phyloP scores from a whole-genome alignment of 2,797 vertebrate genomes.

The Glyptemys insculpta region DNA sequence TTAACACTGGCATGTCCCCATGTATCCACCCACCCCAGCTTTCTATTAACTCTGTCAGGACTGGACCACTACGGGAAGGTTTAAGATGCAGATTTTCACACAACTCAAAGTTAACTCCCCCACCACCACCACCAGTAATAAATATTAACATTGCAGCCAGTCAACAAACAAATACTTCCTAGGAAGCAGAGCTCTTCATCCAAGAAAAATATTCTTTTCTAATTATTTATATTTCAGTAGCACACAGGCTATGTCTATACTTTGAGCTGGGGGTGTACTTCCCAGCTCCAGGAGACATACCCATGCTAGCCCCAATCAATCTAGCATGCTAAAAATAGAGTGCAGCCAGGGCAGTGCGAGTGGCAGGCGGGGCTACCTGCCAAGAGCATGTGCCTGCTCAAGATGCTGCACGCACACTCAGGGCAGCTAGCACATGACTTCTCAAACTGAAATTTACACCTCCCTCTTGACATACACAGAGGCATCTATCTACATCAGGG shows the following conservation, averaged over 20 bases:
- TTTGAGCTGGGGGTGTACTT: background rate
- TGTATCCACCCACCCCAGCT: slow-evolving; percentile 32
- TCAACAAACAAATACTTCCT: background rate
- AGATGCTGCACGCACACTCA: background rate
- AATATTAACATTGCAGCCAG: background rate
- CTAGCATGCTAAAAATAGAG: background rate
- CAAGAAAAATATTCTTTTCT: background rate
- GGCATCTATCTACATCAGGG: fast-evolving
- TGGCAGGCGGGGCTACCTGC: background rate
- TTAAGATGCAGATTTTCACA: slow-evolving; percentile 42
- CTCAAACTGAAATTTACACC: background rate
- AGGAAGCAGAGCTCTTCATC: background rate
- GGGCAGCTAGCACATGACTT: background rate
- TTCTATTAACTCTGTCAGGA: slow-evolving; percentile 50
- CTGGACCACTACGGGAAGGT: background rate
- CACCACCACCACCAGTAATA: background rate
- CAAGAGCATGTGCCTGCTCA: background rate
- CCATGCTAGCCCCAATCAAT: background rate
- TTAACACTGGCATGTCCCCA: slow-evolving; percentile 52
- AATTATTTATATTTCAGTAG: background rate
- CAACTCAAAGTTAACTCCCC: fast-evolving
- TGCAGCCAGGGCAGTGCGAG: background rate
- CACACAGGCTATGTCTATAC: background rate
- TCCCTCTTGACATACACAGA: background rate
- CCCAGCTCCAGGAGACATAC: background rate